phyloP scores from a whole-genome alignment of 2,888 invertebrate species.

The Protodeltote pygarga region DNA sequence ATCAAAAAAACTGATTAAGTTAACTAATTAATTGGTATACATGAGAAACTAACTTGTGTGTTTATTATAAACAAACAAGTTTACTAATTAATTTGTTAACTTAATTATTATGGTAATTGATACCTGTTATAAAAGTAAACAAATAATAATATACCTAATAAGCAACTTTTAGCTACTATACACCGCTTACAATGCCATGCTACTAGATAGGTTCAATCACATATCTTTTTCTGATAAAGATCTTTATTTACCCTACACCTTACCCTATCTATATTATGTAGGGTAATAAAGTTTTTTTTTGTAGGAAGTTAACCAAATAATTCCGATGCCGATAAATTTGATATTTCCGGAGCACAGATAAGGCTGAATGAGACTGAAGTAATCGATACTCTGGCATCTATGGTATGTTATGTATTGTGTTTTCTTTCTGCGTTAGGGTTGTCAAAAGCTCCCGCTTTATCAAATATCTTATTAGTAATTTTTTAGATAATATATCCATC shows the following conservation, averaged over 20 bases:
- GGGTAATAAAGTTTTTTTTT: not conserved
- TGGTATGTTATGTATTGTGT: constrained; percentile 16
- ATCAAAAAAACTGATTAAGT: constrained; percentile 1
- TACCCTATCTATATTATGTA: not conserved
- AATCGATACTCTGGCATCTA: constrained; percentile 39
- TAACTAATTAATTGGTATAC: too few relatives aligned
- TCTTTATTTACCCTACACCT: too few relatives aligned
- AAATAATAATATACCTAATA: too few relatives aligned
- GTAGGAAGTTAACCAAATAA: constrained; percentile 20
- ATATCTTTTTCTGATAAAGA: too few relatives aligned
- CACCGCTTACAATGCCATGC: too few relatives aligned
- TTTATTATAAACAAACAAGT: too few relatives aligned
- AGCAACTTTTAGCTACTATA: too few relatives aligned
- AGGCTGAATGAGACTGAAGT: constrained; percentile 32
- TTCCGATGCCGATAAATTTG: constrained; percentile 22
- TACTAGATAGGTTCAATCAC: too few relatives aligned
- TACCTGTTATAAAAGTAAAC: not conserved
- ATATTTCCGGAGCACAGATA: constrained; percentile 40
- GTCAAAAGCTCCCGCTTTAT: constrained; percentile 1
- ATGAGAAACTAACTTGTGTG: too few relatives aligned
- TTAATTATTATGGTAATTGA: too few relatives aligned
- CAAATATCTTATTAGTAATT: not conserved
- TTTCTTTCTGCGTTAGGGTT: constrained; percentile 27
- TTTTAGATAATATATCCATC: too few relatives aligned
- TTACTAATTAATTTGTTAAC: too few relatives aligned